Conservation (phyloP, 2,113 vertebrate species). For the Neogale vison region DNA sequence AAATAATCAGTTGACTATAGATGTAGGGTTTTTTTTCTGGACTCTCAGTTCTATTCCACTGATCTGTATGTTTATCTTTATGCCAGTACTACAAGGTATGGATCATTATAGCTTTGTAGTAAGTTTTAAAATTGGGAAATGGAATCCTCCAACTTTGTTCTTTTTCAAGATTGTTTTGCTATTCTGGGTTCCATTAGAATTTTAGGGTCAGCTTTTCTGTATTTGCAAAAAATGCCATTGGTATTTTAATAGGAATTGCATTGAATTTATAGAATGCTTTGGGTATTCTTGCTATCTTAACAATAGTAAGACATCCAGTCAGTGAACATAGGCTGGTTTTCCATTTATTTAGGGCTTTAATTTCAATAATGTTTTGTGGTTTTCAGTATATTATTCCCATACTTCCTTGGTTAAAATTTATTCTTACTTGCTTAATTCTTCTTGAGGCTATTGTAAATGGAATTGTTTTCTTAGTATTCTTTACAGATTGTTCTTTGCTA, state of each 20-base stretch:
- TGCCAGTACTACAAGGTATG: neutral
- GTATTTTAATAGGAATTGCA: neutral
- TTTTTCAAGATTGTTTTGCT: neutral
- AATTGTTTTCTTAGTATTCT: neutral
- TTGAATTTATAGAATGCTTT: neutral
- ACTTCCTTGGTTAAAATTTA: neutral
- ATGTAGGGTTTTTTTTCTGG: neutral
- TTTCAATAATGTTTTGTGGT: neutral
- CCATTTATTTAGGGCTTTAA: neutral
- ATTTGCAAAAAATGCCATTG: neutral
- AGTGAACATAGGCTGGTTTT: neutral
- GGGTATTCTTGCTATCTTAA: neutral
- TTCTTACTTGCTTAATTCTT: neutral
- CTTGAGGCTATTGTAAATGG: neutral
- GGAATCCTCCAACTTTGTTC: neutral
- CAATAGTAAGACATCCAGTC: neutral
- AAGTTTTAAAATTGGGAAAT: slow-evolving; percentile 8
- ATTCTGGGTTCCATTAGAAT: neutral
- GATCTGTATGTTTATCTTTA: neutral
- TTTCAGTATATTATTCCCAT: neutral
- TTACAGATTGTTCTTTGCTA: neutral
- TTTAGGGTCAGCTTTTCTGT: neutral
- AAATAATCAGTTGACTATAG: neutral
- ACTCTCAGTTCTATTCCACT: neutral
- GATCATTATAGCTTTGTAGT: neutral